These are phyloP conservation scores for Lepidurus packardi DNA, from an alignment of 1,140 invertebrate genomes.

Conservation along the genomic window DNA sequence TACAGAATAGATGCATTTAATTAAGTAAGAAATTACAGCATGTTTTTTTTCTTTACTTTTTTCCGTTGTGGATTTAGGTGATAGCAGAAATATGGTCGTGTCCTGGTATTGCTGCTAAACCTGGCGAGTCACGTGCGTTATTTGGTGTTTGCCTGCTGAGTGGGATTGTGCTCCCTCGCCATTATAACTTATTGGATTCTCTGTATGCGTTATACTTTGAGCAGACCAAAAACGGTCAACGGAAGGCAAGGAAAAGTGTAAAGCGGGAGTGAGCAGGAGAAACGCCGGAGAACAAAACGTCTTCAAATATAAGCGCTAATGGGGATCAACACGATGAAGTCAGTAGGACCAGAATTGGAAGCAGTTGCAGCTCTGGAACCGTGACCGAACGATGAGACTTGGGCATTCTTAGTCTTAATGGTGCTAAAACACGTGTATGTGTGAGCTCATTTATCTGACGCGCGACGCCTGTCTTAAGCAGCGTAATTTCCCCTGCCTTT, in stretches of 20 bases:
- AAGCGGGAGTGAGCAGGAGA: background rate
- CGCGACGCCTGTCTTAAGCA: background rate
- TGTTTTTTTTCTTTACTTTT: background rate
- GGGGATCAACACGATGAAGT: constrained; percentile 3
- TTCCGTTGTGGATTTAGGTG: background rate
- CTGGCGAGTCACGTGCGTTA: constrained; percentile 13
- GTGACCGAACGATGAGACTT: constrained; percentile 11
- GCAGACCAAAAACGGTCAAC: background rate
- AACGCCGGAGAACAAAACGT: background rate
- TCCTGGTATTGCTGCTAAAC: background rate
- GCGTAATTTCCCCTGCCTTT: background rate
- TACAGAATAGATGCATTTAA: too few species aligned
- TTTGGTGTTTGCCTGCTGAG: constrained; percentile 13
- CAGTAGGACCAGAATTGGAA: background rate
- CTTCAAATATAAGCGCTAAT: background rate
- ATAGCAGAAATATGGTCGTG: too few species aligned
- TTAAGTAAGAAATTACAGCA: too few species aligned
- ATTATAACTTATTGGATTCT: constrained; percentile 19
- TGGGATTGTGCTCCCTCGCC: constrained; percentile 16
- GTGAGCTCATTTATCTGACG: constrained; percentile 12
- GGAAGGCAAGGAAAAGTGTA: background rate
- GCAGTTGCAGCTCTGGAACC: background rate
- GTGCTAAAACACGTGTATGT: constrained; percentile 7
- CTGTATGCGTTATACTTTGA: background rate
- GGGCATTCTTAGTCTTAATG: constrained; percentile 5